Conservation (phyloP, 2,113 vertebrate genomes). For the Morone chrysops region DNA sequence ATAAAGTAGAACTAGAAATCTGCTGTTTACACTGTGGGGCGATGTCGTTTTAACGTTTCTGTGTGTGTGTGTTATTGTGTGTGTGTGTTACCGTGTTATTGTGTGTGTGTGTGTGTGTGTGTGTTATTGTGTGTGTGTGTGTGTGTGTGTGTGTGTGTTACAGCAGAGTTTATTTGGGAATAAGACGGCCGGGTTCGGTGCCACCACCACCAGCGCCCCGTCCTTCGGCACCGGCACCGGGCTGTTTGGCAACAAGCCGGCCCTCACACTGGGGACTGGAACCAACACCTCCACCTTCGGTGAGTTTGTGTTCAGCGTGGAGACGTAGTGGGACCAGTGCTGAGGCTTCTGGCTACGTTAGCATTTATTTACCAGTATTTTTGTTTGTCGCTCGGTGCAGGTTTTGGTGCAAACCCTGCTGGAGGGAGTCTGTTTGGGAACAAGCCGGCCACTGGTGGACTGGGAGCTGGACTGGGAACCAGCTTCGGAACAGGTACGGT, state of each 20-base stretch:
- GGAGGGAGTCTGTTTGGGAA: conserved; percentile 92
- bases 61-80: too few species aligned
- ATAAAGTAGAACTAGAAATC: too few species aligned
- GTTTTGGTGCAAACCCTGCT: conserved; percentile 88
- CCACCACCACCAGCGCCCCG: conserved; percentile 94
- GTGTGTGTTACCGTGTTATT: too few species aligned
- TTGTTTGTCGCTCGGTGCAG: conserved; percentile 69
- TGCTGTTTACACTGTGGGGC: too few species aligned
- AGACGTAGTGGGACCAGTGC: too few species aligned
- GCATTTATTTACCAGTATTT: background rate
- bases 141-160: background rate
- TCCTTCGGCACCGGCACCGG: conserved; percentile 91
- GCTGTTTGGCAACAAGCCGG: conserved; percentile 91
- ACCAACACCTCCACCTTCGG: conserved; percentile 86
- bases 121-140: background rate
- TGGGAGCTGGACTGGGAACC: conserved; percentile 90
- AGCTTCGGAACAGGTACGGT: conserved; percentile 92
- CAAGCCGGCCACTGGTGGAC: conserved; percentile 88
- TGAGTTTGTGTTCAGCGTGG: conserved; percentile 53
- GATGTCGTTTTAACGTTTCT: background rate
- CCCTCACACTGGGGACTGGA: conserved; percentile 85
- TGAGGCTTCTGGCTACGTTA: background rate
- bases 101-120: too few species aligned
- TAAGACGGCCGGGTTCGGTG: conserved; percentile 92
- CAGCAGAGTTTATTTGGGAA: conserved; percentile 93